Evolutionary conservation across 2,113 vertebrate species (phyloP).

Genomic region (Dunckerocampus dactyliophorus): DNA sequence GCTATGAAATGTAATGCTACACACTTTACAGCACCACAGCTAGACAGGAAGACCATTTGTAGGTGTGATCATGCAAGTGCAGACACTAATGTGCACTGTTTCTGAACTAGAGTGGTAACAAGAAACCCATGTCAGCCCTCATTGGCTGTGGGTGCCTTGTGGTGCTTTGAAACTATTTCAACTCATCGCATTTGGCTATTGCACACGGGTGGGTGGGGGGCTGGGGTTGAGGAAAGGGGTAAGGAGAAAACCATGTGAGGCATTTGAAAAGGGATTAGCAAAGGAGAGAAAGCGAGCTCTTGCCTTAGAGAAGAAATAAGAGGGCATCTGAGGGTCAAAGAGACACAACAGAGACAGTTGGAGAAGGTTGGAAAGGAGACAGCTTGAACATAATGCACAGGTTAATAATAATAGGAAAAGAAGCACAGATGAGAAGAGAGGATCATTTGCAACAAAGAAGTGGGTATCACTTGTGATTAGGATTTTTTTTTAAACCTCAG

Average conservation of each 20-base stretch:
- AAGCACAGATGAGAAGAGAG: conserved; percentile 56
- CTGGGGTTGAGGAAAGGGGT: conserved; percentile 2
- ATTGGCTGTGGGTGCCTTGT: conserved; percentile 32
- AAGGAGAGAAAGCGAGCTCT: conserved; percentile 71
- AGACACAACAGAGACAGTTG: conserved; percentile 72
- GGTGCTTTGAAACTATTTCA: conserved; percentile 47
- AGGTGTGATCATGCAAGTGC: conserved; percentile 52
- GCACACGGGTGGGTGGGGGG: conserved; percentile 4
- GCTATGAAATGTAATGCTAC: conserved; percentile 3
- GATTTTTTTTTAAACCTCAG: conserved; percentile 45
- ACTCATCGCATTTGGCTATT: conserved; percentile 30
- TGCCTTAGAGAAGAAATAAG: conserved; percentile 80
- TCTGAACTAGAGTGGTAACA: conserved; percentile 38
- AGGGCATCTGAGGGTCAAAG: conserved; percentile 74
- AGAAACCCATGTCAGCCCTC: conserved; percentile 31
- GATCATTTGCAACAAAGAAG: conserved; percentile 40
- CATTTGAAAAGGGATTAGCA: conserved; percentile 60
- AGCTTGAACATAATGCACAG: conserved; percentile 62
- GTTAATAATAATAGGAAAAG: conserved; percentile 60
- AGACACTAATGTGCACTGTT: conserved; percentile 43
- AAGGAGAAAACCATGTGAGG: conserved; percentile 51
- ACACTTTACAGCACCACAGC: conserved; percentile 9
- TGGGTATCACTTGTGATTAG: conserved; percentile 25
- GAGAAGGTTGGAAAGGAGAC: conserved; percentile 55
- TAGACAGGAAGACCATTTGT: conserved; percentile 24